Conservation (phyloP, 2,797 vertebrate genomes). For the Loriculus beryllinus region DNA sequence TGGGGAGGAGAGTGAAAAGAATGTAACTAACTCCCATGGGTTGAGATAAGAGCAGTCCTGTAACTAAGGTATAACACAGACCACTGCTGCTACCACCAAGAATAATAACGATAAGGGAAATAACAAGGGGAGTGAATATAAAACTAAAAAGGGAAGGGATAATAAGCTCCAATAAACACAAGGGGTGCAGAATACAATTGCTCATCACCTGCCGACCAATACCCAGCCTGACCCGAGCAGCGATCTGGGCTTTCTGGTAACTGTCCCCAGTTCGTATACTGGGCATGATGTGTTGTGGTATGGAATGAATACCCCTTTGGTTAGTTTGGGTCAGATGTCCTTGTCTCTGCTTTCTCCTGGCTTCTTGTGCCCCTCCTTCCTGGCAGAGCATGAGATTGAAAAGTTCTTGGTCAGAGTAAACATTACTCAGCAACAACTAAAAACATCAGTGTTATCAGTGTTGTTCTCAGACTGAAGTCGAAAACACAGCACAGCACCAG, state of each 20-base stretch:
- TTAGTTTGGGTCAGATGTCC: background rate
- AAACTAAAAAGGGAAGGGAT: background rate
- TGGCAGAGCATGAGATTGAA: background rate
- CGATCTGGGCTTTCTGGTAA: background rate
- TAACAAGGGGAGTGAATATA: background rate
- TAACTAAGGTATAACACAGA: background rate
- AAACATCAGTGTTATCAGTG: background rate
- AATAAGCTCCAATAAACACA: background rate
- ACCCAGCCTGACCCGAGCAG: background rate
- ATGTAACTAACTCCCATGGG: background rate
- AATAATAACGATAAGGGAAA: background rate
- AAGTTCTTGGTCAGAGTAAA: background rate
- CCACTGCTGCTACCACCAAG: background rate
- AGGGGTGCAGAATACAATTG: background rate
- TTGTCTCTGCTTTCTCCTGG: background rate
- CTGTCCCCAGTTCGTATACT: background rate
- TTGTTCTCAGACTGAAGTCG: background rate
- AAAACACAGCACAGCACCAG: background rate
- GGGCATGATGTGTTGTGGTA: background rate
- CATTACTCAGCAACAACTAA: background rate
- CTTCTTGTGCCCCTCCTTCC: background rate
- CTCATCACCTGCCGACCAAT: accelerated
- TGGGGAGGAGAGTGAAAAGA: background rate
- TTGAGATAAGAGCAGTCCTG: background rate
- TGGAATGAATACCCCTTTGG: background rate